Evolutionary conservation across 2,888 invertebrate species (phyloP), one percentile per base, ranked within the genome.

Genomic region (Nomada lathburiana): DNA sequence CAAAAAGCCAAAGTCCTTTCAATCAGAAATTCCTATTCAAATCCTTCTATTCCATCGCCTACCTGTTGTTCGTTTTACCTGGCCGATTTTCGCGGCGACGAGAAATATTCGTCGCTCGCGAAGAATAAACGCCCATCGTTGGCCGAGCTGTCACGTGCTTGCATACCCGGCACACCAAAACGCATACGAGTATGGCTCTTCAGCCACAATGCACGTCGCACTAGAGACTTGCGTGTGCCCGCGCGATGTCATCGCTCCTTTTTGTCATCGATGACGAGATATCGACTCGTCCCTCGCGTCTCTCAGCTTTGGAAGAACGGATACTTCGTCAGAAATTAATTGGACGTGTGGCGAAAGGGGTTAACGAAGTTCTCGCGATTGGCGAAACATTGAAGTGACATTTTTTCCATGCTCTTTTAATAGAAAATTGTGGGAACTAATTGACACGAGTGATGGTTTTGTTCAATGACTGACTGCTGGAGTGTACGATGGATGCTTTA

Each of bases 181-280:
- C 65, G 69, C 69, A 78, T 77, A 78, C 73, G 64, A 67, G 69
- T 26, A 53, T 36, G 20, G 57, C 63, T 63, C 78, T 69, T 60
- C 44, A 52, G 53, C 55, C 50, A 85, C 79, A 78, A 84, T 85
- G 74, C 82, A 75, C 68, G 75, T 10, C 77, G 84, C 85, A 88
- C 89, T 91, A 90, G 89, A 90, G 90, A 90, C 88, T 88, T 89
- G 91, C 89, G 86, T 82, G 85, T 87, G 83, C 86, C 86, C 87
- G 89, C 89, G 83, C 87, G 89, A 91, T 91, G 84, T 89, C 86
- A 87, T 88, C 89, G 83, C 82, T 71, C 62, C 76, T 85, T 67
- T 76, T 52, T 26, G 42, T 60, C 60, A 44, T 65, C 60, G 63
- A 77, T 78, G 77, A 77, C 72, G 80, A 77, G 80, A 79, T 64